Evolutionary conservation across 2,113 vertebrate species (phyloP).

Genomic region (Lagenorhynchus albirostris): DNA sequence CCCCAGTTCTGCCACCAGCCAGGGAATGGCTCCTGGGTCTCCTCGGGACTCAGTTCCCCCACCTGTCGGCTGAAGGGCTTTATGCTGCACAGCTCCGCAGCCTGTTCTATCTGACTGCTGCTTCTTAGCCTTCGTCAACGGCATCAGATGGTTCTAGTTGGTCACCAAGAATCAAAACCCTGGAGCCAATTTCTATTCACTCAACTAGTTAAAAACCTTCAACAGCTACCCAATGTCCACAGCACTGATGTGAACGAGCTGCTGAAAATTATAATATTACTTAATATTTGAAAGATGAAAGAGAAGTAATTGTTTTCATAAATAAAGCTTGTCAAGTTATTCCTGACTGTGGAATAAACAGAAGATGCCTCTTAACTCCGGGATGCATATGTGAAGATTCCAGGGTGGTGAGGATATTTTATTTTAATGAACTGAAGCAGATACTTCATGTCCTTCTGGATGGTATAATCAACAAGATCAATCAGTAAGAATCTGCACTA

Average conservation of each 20-base stretch:
- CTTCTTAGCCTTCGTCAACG: background rate
- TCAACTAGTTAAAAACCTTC: background rate
- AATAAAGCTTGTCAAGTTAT: background rate
- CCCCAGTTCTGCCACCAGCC: background rate
- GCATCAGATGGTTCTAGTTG: background rate
- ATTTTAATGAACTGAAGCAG: background rate
- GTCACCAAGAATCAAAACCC: background rate
- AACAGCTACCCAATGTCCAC: background rate
- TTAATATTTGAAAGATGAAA: background rate
- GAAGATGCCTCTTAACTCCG: background rate
- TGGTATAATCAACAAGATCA: background rate
- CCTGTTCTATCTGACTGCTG: rapidly evolving
- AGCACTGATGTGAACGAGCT: background rate
- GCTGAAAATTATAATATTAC: background rate
- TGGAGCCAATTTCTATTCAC: background rate
- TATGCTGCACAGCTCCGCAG: too few relatives aligned
- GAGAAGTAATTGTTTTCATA: background rate
- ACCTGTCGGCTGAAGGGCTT: background rate
- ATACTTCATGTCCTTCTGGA: background rate
- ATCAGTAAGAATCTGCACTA: too few relatives aligned
- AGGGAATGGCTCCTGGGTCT: background rate
- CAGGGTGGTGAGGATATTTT: background rate
- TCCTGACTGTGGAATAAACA: background rate
- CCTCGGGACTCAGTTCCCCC: background rate
- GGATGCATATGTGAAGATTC: background rate